Evolutionary conservation across 2,797 vertebrate species (phyloP).

Genomic region (Intellagama lesueurii): DNA sequence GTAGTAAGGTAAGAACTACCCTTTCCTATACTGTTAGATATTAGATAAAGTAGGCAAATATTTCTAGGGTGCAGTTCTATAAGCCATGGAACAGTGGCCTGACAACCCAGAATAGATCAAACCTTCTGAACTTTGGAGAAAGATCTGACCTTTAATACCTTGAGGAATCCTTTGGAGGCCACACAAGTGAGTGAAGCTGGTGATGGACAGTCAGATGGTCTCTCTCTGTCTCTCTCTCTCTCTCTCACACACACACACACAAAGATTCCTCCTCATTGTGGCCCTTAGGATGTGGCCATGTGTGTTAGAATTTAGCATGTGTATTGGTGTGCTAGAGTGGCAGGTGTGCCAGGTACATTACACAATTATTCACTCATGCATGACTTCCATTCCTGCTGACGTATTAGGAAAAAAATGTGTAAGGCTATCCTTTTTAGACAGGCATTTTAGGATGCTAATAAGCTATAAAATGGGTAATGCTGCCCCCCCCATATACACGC

Average conservation of each 20-base stretch:
- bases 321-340: no score
- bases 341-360: no score
- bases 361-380: no score
- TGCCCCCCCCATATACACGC: no score
- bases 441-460: background rate
- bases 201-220: background rate
- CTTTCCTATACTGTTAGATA: constrained; percentile 14
- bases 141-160: background rate
- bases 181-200: background rate
- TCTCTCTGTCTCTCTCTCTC: background rate
- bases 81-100: background rate
- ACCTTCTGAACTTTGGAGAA: background rate
- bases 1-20: constrained; percentile 16
- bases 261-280: background rate
- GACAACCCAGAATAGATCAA: background rate
- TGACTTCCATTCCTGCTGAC: no score
- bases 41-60: constrained; percentile 20
- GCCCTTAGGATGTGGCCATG: no score
- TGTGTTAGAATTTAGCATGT: no score
- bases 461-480: background rate
- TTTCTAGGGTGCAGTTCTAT: background rate
- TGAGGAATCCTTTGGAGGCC: background rate
- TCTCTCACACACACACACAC: background rate
- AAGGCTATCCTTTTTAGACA: background rate
- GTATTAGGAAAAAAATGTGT: background rate